These are phyloP conservation scores for Elysia chlorotica DNA, from an alignment of 1,140 invertebrate genomes.

Conservation along the genomic window DNA sequence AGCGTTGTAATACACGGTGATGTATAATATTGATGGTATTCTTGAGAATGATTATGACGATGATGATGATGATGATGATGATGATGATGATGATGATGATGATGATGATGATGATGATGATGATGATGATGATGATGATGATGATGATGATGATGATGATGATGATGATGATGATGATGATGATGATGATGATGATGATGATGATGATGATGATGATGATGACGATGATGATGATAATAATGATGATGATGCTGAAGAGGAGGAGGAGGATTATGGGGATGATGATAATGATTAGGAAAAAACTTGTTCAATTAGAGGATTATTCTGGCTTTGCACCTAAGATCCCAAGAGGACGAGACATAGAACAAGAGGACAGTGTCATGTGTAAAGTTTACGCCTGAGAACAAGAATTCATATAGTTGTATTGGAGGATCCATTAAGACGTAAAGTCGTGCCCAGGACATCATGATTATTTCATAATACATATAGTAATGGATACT, in stretches of 20 bases:
- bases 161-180: conserved; percentile 12
- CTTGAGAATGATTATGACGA: neutral
- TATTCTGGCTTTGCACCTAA: neutral
- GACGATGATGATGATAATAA: neutral
- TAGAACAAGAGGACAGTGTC: neutral
- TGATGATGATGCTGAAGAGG: neutral
- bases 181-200: conserved; percentile 12
- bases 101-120: neutral
- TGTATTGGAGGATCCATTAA: no score
- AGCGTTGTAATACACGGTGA: neutral
- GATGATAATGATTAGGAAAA: no score
- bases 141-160: conserved; percentile 13
- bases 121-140: conserved; percentile 6
- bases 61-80: neutral
- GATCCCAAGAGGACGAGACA: neutral
- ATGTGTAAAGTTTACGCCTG: neutral
- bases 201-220: conserved; percentile 2
- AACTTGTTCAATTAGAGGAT: no score
- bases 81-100: neutral
- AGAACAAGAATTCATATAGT: no score
- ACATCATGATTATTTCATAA: no score
- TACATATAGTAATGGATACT: no score
- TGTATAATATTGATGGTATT: neutral
- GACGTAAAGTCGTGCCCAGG: no score
- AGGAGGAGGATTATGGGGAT: no score